Conservation (phyloP, 1,140 invertebrate genomes). For the Meteorus sp. region DNA sequence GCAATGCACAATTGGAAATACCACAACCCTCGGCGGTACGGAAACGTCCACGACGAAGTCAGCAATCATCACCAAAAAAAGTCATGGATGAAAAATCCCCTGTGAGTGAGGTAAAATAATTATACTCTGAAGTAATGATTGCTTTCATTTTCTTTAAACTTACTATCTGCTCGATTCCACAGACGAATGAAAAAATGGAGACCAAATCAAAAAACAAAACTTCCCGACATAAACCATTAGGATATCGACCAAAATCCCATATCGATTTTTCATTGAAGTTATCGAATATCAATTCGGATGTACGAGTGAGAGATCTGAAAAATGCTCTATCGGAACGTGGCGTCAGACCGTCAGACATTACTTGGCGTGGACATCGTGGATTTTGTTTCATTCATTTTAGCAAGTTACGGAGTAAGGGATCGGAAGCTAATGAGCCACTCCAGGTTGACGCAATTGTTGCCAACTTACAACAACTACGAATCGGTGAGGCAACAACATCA, state of each 20-base stretch:
- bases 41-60: neutral
- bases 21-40: too few relatives aligned
- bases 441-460: slow-evolving; percentile 62
- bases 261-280: slow-evolving; percentile 65
- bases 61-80: neutral
- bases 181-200: slow-evolving; percentile 29
- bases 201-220: slow-evolving; percentile 31
- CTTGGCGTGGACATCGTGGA: slow-evolving; percentile 67
- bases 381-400: slow-evolving; percentile 70
- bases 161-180: slow-evolving; percentile 17
- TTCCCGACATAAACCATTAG: slow-evolving; percentile 24
- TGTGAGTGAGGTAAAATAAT: slow-evolving; percentile 5
- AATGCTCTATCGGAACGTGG: slow-evolving; percentile 65
- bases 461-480: slow-evolving; percentile 58
- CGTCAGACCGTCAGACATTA: slow-evolving; percentile 68
- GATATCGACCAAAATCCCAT: slow-evolving; percentile 31
- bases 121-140: neutral
- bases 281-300: slow-evolving; percentile 64
- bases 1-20: too few relatives aligned
- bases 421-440: slow-evolving; percentile 44
- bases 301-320: slow-evolving; percentile 67
- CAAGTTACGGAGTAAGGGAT: slow-evolving; percentile 57
- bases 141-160: neutral
- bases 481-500: slow-evolving; percentile 43
- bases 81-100: neutral